Evolutionary conservation across 1,140 invertebrate genomes (phyloP).

Genomic region (Potamilus streckersoni): DNA sequence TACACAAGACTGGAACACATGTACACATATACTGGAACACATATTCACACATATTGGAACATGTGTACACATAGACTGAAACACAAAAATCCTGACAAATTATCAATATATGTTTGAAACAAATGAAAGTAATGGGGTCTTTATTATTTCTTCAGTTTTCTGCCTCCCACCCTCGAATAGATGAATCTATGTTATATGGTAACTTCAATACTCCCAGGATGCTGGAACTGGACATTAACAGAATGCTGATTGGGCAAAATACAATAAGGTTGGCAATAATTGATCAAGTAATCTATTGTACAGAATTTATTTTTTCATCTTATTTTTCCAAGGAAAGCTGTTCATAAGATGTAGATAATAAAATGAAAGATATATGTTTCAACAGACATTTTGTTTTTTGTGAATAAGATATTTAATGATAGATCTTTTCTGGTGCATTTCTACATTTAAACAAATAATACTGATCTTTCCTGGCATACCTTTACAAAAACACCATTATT

Average conservation of each 20-base stretch:
- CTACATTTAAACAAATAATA: too few species aligned
- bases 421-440: too few species aligned
- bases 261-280: slow-evolving; percentile 57
- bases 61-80: too few species aligned
- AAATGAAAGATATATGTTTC: not conserved
- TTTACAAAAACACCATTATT: too few species aligned
- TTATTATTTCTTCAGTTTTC: slow-evolving; percentile 43
- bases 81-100: too few species aligned
- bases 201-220: slow-evolving; percentile 61
- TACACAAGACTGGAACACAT: too few species aligned
- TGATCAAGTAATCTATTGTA: not conserved
- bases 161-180: slow-evolving; percentile 39
- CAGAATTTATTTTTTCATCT: not conserved
- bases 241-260: slow-evolving; percentile 68
- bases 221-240: slow-evolving; percentile 66
- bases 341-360: too few species aligned
- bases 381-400: not conserved
- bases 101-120: too few species aligned
- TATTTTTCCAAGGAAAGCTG: not conserved
- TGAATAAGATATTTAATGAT: too few species aligned
- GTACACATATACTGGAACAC: too few species aligned
- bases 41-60: too few species aligned
- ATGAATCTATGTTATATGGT: slow-evolving; percentile 9
- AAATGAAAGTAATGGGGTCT: not conserved
- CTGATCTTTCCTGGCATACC: too few species aligned